Percentiles rank a stretch among this genome's conserved stretches.
Evolutionary conservation across 2,888 invertebrate species (phyloP).

Genomic region (Eristalis arbustorum): DNA sequence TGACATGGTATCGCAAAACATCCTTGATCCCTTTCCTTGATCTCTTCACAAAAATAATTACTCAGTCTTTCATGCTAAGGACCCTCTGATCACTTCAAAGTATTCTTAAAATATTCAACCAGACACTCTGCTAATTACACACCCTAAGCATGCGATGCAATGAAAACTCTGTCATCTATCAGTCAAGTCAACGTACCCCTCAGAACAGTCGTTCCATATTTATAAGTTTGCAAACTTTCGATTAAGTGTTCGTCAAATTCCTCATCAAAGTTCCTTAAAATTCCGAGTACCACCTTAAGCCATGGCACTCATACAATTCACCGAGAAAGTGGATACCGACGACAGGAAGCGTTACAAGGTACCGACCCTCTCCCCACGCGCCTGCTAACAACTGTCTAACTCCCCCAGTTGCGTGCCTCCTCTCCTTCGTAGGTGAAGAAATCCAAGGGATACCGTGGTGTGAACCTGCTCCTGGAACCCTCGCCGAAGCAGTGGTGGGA

Average conservation of each 20-base stretch:
- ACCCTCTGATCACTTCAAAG: too few relatives aligned
- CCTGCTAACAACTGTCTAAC: not conserved
- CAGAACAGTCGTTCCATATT: not conserved
- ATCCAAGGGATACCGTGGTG: slow-evolving; percentile 75
- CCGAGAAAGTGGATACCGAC: not conserved
- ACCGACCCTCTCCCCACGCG: not conserved
- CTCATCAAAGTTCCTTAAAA: not conserved
- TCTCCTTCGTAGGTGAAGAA: slow-evolving; percentile 18
- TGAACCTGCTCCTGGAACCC: slow-evolving; percentile 75
- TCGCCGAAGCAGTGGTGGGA: slow-evolving; percentile 78
- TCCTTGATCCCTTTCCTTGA: too few relatives aligned
- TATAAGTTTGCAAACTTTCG: not conserved
- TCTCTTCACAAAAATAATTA: too few relatives aligned
- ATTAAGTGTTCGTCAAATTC: not conserved
- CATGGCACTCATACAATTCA: not conserved
- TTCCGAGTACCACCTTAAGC: not conserved
- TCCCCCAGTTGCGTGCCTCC: not conserved
- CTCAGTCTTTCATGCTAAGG: too few relatives aligned
- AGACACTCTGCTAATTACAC: not conserved
- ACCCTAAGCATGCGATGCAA: not conserved
- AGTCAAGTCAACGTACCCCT: not conserved
- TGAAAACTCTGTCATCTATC: not conserved
- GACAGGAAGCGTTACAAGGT: not conserved
- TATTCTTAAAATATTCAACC: not conserved
- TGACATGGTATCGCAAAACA: too few relatives aligned